Base-by-base conservation (phyloP, 2,888 invertebrate species). In the Ectemnius continuus region DNA sequence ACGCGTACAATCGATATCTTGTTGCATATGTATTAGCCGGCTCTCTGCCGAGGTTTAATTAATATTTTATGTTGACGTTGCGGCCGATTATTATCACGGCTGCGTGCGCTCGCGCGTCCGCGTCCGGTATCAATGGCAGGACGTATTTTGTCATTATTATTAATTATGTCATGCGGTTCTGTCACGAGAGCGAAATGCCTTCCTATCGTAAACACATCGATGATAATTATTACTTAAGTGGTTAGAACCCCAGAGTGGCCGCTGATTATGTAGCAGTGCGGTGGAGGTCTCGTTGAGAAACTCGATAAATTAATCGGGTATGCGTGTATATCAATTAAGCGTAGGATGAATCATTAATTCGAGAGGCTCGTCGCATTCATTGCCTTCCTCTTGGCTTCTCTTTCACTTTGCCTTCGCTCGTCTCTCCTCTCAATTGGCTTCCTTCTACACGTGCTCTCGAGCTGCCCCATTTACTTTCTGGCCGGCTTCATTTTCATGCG, bases 261-360 rank as follows among this genome's bases (percentile, higher is more conserved):
- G 75, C 76, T 76, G 70, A 81, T 83, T 80, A 79, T 36, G 36
- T 36, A 36, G 60, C 70, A 63, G 63, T 65, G 73, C 75, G 64
- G 23, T 23, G 23, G 73, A 81, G 84, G 82, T 84, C 82, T 77
- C 79, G 79, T 80, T 75, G 79, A 70, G 74, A 66, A 75, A 78
- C 82, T 82, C 83, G 78, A 86, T 85, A 86, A 85, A 86, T 86
- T 86, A 85, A 86, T 86, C 78, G 77, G 56, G 69, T 66, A 61
- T 67, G 73, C 78, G 75, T 72, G 76, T 83, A 81, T 83, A 86
- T 86, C 81, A 84, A 83, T 86, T 86, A 86, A 80, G 77, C 79
- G 72, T 68, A 75, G 74, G 75, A 83, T 75, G 75, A 81, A 78
- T 84, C 80, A 80, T 82, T 84, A 82, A 82, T 84, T 76, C 72